These are phyloP conservation scores for Formica aserva DNA, from an alignment of 2,888 invertebrate species.

Conservation along the genomic window DNA sequence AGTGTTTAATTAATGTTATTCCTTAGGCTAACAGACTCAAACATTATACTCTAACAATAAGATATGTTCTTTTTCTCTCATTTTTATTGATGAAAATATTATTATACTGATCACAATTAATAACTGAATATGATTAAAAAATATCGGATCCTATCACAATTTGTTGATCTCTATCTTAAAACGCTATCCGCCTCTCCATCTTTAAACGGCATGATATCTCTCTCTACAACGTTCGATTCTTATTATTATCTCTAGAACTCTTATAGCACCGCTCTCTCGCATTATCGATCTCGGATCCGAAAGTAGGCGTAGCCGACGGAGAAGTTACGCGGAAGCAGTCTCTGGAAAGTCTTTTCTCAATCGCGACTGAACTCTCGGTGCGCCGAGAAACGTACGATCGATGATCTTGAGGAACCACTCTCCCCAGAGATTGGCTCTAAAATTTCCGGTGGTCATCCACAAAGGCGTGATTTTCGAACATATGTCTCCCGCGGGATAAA, in stretches of 20 bases:
- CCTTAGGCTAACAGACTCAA: background rate
- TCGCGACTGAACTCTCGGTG: conserved; percentile 47
- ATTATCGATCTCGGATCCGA: conserved; percentile 54
- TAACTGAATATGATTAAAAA: background rate
- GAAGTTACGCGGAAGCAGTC: conserved; percentile 70
- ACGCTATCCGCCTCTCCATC: background rate
- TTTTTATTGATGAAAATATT: background rate
- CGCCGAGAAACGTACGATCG: conserved; percentile 1
- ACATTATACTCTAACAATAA: background rate
- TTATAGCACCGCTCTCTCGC: conserved; percentile 7
- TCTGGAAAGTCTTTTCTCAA: conserved; percentile 67
- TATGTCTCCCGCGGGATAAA: conserved; percentile 66
- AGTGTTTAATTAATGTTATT: background rate
- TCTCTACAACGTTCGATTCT: background rate
- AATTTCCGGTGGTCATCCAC: conserved; percentile 64
- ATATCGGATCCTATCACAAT: background rate
- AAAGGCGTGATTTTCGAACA: conserved; percentile 69
- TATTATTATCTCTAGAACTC: background rate
- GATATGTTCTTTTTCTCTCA: background rate
- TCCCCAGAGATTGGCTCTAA: conserved; percentile 71
- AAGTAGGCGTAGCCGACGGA: conserved; percentile 66
- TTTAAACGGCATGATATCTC: background rate
- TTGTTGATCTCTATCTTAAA: background rate
- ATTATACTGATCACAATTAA: background rate
- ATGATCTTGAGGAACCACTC: conserved; percentile 58